phyloP scores from a whole-genome alignment of 2,797 vertebrate species.

The Prunella strophiata region DNA sequence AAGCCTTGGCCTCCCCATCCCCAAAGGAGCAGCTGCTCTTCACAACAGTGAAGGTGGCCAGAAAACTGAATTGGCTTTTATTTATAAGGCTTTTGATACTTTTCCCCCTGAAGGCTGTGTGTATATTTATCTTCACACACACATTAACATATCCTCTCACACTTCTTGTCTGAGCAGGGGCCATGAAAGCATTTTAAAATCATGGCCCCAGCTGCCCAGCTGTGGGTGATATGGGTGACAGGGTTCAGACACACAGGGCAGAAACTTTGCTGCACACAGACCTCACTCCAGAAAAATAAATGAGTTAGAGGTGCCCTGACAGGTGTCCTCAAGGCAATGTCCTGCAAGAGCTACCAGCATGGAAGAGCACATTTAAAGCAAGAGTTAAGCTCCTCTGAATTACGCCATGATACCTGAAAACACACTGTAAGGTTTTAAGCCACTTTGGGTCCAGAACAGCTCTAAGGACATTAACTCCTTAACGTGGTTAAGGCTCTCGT shows the following conservation, averaged over 20 bases:
- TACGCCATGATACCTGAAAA: neutral
- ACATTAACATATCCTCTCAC: too few relatives aligned
- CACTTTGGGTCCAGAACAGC: neutral
- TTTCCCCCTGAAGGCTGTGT: neutral
- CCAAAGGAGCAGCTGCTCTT: neutral
- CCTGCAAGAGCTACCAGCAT: neutral
- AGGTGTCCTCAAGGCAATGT: neutral
- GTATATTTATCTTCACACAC: neutral
- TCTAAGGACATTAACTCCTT: conserved; percentile 12
- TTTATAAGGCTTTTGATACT: neutral
- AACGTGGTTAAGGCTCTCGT: neutral
- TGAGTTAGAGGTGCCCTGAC: neutral
- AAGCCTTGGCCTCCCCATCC: neutral
- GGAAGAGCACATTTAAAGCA: neutral
- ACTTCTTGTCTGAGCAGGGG: neutral
- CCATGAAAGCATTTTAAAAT: neutral
- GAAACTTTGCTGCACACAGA: neutral
- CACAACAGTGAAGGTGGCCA: fast-evolving
- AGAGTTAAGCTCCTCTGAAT: neutral
- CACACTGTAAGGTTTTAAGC: neutral
- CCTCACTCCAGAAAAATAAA: neutral
- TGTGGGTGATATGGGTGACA: fast-evolving
- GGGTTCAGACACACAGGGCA: fast-evolving
- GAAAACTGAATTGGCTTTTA: neutral
- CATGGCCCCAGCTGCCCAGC: neutral